Percentiles rank a stretch among this genome's conserved stretches.
These are phyloP conservation scores for Macrophya alboannulata DNA, from an alignment of 2,888 invertebrate genomes.

Conservation along the genomic window DNA sequence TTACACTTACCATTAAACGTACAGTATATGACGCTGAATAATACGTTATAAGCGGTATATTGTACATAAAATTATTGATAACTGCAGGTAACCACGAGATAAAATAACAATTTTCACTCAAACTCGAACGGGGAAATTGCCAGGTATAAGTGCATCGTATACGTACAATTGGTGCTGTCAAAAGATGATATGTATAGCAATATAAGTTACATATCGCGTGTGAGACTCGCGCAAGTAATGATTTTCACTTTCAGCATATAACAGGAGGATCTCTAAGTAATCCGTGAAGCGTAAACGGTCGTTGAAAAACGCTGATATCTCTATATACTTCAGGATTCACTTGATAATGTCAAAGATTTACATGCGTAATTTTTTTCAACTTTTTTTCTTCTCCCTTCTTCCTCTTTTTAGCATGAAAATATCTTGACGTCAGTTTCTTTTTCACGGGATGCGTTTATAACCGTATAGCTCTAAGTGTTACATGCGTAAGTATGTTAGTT, in stretches of 20 bases:
- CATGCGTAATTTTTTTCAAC: background rate
- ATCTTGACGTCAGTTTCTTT: background rate
- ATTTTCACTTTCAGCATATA: constrained; percentile 25
- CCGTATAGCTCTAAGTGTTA: background rate
- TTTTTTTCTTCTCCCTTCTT: too few species aligned
- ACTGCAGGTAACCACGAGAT: background rate
- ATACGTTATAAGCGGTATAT: too few species aligned
- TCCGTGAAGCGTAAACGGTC: background rate
- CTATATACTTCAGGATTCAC: background rate
- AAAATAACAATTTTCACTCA: background rate
- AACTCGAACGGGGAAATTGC: background rate
- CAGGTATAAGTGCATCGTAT: background rate
- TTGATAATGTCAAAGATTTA: background rate
- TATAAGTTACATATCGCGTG: background rate
- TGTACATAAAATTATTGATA: background rate
- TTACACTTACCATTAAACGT: background rate
- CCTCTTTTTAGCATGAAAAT: background rate
- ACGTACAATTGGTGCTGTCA: background rate
- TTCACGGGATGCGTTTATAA: background rate
- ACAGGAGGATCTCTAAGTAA: constrained; percentile 1
- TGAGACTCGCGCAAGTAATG: background rate
- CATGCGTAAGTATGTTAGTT: constrained; percentile 21
- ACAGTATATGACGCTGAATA: background rate
- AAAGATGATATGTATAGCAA: background rate
- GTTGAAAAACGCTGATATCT: background rate